phyloP scores from a whole-genome alignment of 2,888 invertebrate species.

The Nomada fucata region DNA sequence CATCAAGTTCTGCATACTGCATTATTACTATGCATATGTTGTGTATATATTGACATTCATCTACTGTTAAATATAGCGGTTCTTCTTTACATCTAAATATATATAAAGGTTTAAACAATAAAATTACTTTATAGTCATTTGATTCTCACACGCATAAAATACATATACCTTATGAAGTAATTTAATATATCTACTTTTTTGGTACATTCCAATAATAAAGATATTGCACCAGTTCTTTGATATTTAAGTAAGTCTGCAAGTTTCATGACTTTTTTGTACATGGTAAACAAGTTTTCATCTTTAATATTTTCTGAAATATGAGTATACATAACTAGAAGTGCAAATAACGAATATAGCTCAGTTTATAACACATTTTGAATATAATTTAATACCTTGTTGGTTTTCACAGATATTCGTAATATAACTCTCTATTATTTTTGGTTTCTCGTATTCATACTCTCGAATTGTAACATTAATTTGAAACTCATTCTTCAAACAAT shows the following conservation, averaged over 20 bases:
- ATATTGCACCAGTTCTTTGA: constrained; percentile 65
- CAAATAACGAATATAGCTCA: not conserved
- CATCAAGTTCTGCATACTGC: constrained; percentile 40
- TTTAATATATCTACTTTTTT: constrained; percentile 65
- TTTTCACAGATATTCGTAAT: constrained; percentile 49
- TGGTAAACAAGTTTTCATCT: constrained; percentile 33
- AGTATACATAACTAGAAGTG: constrained; percentile 28
- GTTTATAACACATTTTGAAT: constrained; percentile 25
- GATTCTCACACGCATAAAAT: not conserved
- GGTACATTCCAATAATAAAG: constrained; percentile 63
- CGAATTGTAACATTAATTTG: constrained; percentile 62
- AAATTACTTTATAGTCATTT: constrained; percentile 6
- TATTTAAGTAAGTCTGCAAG: constrained; percentile 69
- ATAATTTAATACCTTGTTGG: constrained; percentile 58
- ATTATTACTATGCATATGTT: constrained; percentile 58
- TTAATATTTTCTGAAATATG: constrained; percentile 43
- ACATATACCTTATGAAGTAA: constrained; percentile 65
- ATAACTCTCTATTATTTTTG: constrained; percentile 66
- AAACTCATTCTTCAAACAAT: constrained; percentile 71
- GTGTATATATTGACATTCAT: constrained; percentile 56
- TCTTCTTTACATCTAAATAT: constrained; percentile 33
- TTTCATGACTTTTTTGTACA: constrained; percentile 65
- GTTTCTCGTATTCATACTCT: constrained; percentile 68
- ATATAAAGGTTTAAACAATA: not conserved
- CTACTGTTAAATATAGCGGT: constrained; percentile 32